Evolutionary conservation across 2,888 invertebrate genomes (phyloP).

Genomic region (Cheilosia pagana): DNA sequence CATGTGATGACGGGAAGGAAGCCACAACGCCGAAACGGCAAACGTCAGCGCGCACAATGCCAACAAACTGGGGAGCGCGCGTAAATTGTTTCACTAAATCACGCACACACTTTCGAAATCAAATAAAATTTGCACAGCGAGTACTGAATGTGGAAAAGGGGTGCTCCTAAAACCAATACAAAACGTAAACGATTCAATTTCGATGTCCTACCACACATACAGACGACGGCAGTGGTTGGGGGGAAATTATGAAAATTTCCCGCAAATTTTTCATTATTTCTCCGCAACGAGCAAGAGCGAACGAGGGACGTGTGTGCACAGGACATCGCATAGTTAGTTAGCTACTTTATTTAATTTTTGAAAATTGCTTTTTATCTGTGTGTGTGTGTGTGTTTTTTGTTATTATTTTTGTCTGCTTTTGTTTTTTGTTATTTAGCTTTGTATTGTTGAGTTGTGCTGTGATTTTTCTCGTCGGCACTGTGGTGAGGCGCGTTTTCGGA

Average conservation of each 20-base stretch:
- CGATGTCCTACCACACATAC: constrained; percentile 3
- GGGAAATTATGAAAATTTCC: constrained; percentile 49
- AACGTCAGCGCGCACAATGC: constrained; percentile 19
- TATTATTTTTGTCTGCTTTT: constrained; percentile 4
- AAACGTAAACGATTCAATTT: constrained; percentile 51
- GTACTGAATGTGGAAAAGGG: not conserved
- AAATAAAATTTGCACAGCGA: constrained; percentile 32
- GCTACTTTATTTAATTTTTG: constrained; percentile 50
- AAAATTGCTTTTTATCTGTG: constrained; percentile 33
- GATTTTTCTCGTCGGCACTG: constrained; percentile 33
- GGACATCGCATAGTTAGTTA: constrained; percentile 18
- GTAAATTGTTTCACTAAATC: constrained; percentile 51
- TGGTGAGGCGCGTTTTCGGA: constrained; percentile 28
- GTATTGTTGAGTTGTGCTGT: constrained; percentile 11
- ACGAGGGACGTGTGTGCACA: not conserved
- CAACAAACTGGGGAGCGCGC: not conserved
- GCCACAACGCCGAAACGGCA: constrained; percentile 18
- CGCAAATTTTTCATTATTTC: constrained; percentile 48
- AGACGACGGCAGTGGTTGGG: not conserved
- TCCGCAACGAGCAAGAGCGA: not conserved
- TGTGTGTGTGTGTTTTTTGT: no score
- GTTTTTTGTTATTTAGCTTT: not conserved
- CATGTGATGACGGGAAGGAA: constrained; percentile 25
- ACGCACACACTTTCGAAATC: constrained; percentile 52
- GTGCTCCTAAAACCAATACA: not conserved